Base-by-base conservation (phyloP, 2,113 vertebrate species). In the Psittacus erithacus region DNA sequence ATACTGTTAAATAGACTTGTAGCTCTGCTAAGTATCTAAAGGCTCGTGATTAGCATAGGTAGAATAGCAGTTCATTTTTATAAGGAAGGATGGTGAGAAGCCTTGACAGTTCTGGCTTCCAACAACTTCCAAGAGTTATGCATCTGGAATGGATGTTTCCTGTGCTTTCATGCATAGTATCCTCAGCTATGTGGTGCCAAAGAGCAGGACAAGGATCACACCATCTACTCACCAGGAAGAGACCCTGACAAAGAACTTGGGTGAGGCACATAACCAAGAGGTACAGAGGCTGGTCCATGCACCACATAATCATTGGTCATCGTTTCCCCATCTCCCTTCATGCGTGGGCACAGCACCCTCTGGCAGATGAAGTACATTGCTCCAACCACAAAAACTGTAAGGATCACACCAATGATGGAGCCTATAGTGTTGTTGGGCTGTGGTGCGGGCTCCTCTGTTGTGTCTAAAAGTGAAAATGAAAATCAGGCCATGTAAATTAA, bases 301-400 rank as follows among this genome's bases (percentile, higher is more conserved):
- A 99, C 99, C 77, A 99, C 99, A 0, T 99, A 99, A 95, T 99
- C 99, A 3, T 99, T 99, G 93, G 99, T 98, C 97, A 99, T 99
- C 15, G 99, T 99, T 94, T 99, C 99, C 5, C 98, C 98, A 17
- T 99, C 99, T 3, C 99, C 99, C 93, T 99, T 99, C 99, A 99
- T 99, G 96, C 99, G 99, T 6, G 99, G 99, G 94, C 99, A 99
- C 90, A 99, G 97, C 85, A 99, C 99, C 10, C 99, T 98, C 98
- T 99, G 99, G 92, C 99, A 99, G 93, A 99, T 98, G 10, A 99
- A 99, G 90, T 99, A 99, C 89, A 99, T 98, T 1, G 98, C 99
- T 50, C 98, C 99, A 64, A 99, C 99, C 78, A 99, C 98, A 69
- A 99, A 99, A 63, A 99, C 97, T 4, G 98, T 98, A 46, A 99